Conservation (phyloP, 2,888 invertebrate species). For the Caenorhabditis sp. region DNA sequence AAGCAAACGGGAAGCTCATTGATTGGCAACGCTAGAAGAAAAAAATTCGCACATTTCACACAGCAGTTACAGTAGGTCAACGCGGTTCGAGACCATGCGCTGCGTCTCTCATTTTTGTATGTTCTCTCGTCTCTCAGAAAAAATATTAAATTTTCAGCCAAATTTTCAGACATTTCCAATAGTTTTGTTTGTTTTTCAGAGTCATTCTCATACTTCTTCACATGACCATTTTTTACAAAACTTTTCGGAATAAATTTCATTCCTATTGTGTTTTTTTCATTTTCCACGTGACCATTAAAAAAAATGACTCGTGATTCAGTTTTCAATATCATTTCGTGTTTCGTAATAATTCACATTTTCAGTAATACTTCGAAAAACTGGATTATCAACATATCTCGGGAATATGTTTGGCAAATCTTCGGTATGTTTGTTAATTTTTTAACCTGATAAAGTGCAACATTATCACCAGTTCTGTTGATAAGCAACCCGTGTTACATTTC, state of each 20-base stretch:
- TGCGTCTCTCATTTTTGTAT: slow-evolving; percentile 17
- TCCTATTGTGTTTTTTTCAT: too few species aligned
- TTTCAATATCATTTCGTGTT: background rate
- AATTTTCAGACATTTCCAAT: slow-evolving; percentile 1
- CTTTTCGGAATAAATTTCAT: too few species aligned
- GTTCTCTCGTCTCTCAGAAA: slow-evolving; percentile 5
- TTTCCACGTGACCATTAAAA: too few species aligned
- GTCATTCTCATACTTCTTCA: background rate
- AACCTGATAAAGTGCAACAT: background rate
- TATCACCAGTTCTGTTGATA: background rate
- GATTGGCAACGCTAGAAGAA: slow-evolving; percentile 16
- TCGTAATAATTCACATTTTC: background rate
- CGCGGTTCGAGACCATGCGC: slow-evolving; percentile 17
- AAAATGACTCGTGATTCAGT: background rate
- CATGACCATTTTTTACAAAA: too few species aligned
- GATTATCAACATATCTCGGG: background rate
- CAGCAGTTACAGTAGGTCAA: slow-evolving; percentile 20
- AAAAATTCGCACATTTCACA: slow-evolving; percentile 27
- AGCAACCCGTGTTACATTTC: background rate
- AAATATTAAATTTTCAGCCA: background rate
- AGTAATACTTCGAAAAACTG: background rate
- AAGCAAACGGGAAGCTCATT: slow-evolving; percentile 1
- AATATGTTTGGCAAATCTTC: background rate
- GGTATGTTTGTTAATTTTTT: background rate
- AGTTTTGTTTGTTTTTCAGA: background rate